Base-by-base conservation (phyloP, 1,140 invertebrate species). In the Meteorus sp. region DNA sequence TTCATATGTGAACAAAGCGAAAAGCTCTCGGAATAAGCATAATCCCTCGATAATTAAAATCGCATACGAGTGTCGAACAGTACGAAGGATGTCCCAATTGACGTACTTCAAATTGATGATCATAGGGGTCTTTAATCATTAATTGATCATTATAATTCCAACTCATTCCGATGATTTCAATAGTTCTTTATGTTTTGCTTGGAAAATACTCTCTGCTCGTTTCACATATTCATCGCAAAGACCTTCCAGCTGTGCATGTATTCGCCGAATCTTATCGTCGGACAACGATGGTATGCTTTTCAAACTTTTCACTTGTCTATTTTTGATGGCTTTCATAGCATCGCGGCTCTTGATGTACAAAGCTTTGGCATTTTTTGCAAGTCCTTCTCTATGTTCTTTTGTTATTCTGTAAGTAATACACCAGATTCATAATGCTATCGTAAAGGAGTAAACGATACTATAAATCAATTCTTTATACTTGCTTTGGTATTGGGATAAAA, bases 401-500 rank as follows among this genome's bases (percentile, higher is more conserved):
- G 95, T 97, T 0, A 97, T 88, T 78, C 89, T 91, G 65, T 50
- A 79, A 69, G 73, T 63, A 68, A 61, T 59, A 62, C 13, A 35
- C 19, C 44, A 7, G 2, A 13, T 33, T 8, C 4, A 19, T n/a
- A 53, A n/a, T 11, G 1, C 11, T 29, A 13, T 29, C 39, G 53
- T 53, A 44, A 35, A 8, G 8, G 11, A 25, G 43, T 8, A 47
- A 52, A 1, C 8, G 59, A 43, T 25, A 31, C 33, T 60, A 29
- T 47, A 43, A 60, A 50, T 51, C 56, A 62, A 50, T 63, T 55
- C 58, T n/a, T 45, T 59, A 43, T 39, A 73, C 79, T 82, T 84
- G 91, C 89, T 94, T 95, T 8, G 94, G 94, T 63, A 95, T 84
- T 27, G 91, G 89, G 52, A 97, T 82, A 79, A 88, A 96, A 39